Percentiles rank a stretch among this genome's conserved stretches.
These are phyloP conservation scores for Lerista edwardsae DNA, from an alignment of 2,797 vertebrate genomes.

Conservation along the genomic window DNA sequence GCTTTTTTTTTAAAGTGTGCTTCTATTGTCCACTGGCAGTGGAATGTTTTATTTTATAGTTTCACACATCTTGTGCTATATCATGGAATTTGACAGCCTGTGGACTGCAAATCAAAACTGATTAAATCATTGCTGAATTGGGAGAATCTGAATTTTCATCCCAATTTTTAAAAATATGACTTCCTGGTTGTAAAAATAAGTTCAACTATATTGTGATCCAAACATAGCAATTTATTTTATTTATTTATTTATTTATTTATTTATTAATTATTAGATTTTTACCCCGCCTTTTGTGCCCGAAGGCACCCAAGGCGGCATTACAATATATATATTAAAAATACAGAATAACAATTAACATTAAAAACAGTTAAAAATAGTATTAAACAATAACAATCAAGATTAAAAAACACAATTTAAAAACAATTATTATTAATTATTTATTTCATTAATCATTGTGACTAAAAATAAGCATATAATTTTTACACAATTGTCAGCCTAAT, in stretches of 20 bases:
- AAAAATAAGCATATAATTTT: slow-evolving; percentile 1
- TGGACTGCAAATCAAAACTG: neutral
- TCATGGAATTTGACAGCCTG: neutral
- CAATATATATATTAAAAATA: no score
- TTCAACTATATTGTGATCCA: neutral
- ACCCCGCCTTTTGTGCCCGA: no score
- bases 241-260: no score
- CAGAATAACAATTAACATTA: no score
- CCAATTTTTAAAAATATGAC: neutral
- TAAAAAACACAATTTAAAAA: no score
- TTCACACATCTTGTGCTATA: neutral
- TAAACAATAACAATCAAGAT: no score
- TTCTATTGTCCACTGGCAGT: neutral
- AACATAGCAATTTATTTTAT: neutral
- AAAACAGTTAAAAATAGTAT: no score
- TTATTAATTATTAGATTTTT: no score
- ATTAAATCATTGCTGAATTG: neutral
- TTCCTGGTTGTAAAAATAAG: neutral
- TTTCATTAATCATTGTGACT: neutral
- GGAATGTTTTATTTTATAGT: neutral
- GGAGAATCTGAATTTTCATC: neutral
- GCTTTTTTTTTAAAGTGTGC: neutral
- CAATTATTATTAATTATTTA: neutral
- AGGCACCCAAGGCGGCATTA: no score
- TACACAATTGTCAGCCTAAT: neutral